Percentiles rank a stretch among this genome's conserved stretches.
Conservation (phyloP, 2,888 invertebrate genomes). For the Colletes collaris region DNA sequence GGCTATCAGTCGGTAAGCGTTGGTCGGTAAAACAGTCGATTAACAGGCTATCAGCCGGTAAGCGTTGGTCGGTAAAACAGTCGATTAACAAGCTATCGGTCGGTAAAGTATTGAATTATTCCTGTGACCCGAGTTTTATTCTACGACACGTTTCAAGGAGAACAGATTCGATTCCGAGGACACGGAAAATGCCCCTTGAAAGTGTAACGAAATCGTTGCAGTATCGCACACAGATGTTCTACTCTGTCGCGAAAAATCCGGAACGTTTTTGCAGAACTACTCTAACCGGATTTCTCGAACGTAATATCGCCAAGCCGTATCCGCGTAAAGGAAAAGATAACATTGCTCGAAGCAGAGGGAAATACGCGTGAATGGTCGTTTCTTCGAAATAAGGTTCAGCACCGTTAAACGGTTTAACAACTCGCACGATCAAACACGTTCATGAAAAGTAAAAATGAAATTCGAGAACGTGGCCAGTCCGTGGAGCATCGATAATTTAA, state of each 20-base stretch:
- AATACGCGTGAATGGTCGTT: neutral
- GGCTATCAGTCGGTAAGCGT: no score
- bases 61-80: no score
- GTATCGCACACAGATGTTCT: neutral
- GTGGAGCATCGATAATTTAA: slow-evolving; percentile 7
- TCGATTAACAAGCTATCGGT: no score
- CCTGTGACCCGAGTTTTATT: no score
- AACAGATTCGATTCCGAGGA: neutral
- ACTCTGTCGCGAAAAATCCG: neutral
- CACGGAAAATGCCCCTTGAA: neutral
- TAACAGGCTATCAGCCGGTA: no score
- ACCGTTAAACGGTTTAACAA: neutral
- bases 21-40: no score
- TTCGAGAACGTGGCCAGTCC: neutral
- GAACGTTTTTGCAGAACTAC: neutral
- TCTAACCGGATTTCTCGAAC: slow-evolving; percentile 24
- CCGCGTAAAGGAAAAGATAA: slow-evolving; percentile 23
- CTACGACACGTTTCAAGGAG: neutral
- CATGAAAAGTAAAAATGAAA: neutral
- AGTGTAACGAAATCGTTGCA: neutral
- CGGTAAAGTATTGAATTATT: no score
- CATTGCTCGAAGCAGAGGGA: slow-evolving; percentile 7
- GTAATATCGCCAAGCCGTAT: slow-evolving; percentile 7
- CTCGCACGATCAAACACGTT: neutral
- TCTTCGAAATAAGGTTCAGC: neutral